Base-by-base conservation (phyloP, 2,888 invertebrate genomes). In the Leptopilina drosophilae region DNA sequence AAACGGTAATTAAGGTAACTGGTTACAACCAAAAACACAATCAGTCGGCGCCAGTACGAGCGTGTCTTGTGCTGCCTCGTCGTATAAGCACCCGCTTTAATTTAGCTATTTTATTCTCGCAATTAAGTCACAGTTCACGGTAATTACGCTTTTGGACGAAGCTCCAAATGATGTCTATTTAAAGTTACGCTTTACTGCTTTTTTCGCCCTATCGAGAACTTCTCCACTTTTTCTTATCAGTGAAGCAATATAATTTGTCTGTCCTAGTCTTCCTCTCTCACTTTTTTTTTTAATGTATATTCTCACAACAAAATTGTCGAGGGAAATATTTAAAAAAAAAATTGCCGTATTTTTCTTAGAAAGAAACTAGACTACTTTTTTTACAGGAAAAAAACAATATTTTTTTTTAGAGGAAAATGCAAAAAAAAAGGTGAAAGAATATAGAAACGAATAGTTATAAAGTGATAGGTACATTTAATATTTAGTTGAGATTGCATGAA, bases 41-140 rank as follows among this genome's bases (percentile, higher is more conserved):
- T 87, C 87, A 84, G 84, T 83, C 83, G 81, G 78, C 81, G 82
- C 83, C 33, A 56, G 73, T 73, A 73, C 73, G 73, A 73, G 73
- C 73, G 73, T 73, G 73, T n/a, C 33, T 80, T 83, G 33, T 33
- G 33, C 33, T 33, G 84, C 84, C 76, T 77, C 82, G 80, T 76
- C 78, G 64, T 76, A 83, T 82, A 85, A 87, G 87, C 85, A 82
- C 79, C 33, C 81, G 84, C 86, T 87, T 87, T 87, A 85, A 88
- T 87, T 89, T 84, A 83, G 83, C 86, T 87, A 87, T 88, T 89
- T 73, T 87, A 86, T 84, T 81, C 81, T 78, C 77, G 85, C 85
- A 87, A 88, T 88, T 89, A 87, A 87, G 84, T 86, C 82, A 83
- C 80, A 85, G 87, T 88, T 87, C 86, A 87, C 85, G 86, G 85